Conservation (phyloP, 2,113 vertebrate genomes). For the Amphiprion percula region DNA sequence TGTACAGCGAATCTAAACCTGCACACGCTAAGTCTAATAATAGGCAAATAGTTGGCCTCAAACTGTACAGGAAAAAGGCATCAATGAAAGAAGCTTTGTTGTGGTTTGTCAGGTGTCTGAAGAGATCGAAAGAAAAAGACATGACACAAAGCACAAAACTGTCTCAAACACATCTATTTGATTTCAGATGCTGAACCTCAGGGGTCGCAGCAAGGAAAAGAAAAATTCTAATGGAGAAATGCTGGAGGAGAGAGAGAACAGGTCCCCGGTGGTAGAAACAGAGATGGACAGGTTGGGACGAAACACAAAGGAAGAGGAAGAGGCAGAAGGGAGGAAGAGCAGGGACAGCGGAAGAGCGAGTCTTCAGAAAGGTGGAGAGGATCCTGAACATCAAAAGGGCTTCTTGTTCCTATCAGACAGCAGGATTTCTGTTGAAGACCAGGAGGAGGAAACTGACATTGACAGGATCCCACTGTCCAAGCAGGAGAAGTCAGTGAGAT, state of each 20-base stretch:
- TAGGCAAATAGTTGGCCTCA: conserved; percentile 58
- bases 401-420: conserved; percentile 38
- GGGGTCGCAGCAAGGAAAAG: conserved; percentile 80
- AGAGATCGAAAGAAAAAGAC: conserved; percentile 64
- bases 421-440: conserved; percentile 44
- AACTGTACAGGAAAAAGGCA: conserved; percentile 69
- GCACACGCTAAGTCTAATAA: conserved; percentile 68
- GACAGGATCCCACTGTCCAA: conserved; percentile 46
- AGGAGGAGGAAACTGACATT: conserved; percentile 71
- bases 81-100: conserved; percentile 75
- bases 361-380: conserved; percentile 37
- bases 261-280: conserved; percentile 66
- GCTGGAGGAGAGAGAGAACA: conserved; percentile 62
- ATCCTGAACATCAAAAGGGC: conserved; percentile 46
- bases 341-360: conserved; percentile 38
- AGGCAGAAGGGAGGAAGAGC: conserved; percentile 41
- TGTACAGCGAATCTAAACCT: conserved; percentile 64
- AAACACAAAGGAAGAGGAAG: conserved; percentile 55
- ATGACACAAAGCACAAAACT: conserved; percentile 53
- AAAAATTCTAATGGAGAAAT: conserved; percentile 67
- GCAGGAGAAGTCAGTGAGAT: conserved; percentile 64
- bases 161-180: conserved; percentile 61
- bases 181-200: conserved; percentile 83
- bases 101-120: conserved; percentile 78
- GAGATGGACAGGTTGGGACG: conserved; percentile 73